phyloP scores from a whole-genome alignment of 1,140 invertebrate species.

The Penaeus chinensis region DNA sequence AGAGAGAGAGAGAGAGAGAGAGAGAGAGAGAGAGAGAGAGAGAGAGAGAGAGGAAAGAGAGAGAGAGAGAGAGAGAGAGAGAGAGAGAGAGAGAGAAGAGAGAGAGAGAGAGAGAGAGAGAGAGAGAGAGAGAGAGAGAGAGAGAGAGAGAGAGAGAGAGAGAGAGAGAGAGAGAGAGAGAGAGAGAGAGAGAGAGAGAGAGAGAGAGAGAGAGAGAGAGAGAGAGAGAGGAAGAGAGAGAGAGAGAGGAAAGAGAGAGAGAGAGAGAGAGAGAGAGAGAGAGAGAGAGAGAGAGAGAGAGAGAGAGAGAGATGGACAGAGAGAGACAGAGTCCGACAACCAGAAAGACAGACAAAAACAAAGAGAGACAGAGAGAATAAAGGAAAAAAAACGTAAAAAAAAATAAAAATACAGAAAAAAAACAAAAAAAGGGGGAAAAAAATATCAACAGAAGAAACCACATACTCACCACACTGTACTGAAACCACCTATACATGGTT shows the following conservation, averaged over 20 bases:
- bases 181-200: neutral
- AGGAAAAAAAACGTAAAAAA: no score
- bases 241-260: neutral
- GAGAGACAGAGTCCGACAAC: no score
- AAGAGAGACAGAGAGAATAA: no score
- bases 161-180: neutral
- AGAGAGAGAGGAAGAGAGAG: constrained; percentile 10
- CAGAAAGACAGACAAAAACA: no score
- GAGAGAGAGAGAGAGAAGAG: neutral
- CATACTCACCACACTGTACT: no score
- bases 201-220: neutral
- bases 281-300: neutral
- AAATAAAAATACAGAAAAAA: no score
- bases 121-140: neutral
- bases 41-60: neutral
- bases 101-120: neutral
- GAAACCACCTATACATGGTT: no score
- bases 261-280: neutral
- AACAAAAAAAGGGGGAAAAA: no score
- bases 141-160: neutral
- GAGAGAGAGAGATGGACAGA: neutral
- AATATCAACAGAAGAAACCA: no score
- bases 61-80: neutral
- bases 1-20: constrained; percentile 22
- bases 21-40: neutral